These are phyloP conservation scores for Ectemnius continuus DNA, from an alignment of 2,888 invertebrate species.

Conservation along the genomic window DNA sequence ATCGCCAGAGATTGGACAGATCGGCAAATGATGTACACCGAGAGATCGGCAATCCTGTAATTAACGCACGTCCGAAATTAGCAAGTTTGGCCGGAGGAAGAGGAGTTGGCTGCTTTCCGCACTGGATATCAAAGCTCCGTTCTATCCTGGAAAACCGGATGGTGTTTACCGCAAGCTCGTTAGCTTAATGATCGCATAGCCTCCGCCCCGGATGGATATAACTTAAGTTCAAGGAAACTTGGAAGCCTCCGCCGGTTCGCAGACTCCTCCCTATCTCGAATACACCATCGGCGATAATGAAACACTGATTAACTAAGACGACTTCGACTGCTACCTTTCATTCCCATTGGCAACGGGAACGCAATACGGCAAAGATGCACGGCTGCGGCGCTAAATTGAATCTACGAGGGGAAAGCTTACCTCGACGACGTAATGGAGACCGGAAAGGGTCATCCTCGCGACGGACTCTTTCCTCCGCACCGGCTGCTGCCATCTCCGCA, in stretches of 20 bases:
- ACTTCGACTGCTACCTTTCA: slow-evolving; percentile 27
- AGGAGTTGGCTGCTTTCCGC: not conserved
- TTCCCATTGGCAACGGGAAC: slow-evolving; percentile 11
- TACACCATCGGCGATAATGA: slow-evolving; percentile 30
- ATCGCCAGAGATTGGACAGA: not conserved
- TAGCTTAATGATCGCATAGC: slow-evolving; percentile 59
- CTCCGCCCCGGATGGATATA: slow-evolving; percentile 46
- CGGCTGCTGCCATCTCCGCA: slow-evolving; percentile 77
- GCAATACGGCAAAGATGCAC: slow-evolving; percentile 24
- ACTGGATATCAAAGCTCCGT: slow-evolving; percentile 38
- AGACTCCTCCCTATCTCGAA: not conserved
- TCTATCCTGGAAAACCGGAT: slow-evolving; percentile 41
- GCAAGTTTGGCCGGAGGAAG: slow-evolving; percentile 5
- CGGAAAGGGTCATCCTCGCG: slow-evolving; percentile 89
- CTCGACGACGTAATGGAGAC: slow-evolving; percentile 88
- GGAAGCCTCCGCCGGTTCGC: not conserved
- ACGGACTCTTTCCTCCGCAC: slow-evolving; percentile 88
- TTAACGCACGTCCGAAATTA: slow-evolving; percentile 44
- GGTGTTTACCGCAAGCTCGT: slow-evolving; percentile 56
- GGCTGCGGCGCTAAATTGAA: not conserved
- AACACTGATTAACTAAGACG: slow-evolving; percentile 42
- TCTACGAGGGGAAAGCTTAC: slow-evolving; percentile 79
- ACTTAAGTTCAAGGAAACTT: slow-evolving; percentile 45
- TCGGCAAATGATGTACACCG: not conserved
- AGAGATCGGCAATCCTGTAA: slow-evolving; percentile 12